Evolutionary conservation across 2,113 vertebrate species (phyloP), one percentile per base, ranked within the genome.

Genomic region (Mesoclemmys tuberculata): DNA sequence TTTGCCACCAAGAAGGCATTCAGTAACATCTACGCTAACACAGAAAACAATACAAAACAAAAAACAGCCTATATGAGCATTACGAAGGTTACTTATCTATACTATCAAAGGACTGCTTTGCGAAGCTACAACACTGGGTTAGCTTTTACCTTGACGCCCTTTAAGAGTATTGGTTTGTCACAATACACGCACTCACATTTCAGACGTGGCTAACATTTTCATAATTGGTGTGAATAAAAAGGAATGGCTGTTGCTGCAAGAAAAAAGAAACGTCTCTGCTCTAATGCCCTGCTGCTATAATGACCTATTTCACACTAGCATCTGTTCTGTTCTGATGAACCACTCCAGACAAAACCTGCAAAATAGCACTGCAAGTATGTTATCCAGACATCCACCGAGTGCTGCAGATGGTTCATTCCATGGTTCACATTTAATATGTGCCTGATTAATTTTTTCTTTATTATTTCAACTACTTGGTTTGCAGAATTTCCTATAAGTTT

Each of bases 251-350:
- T 94, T 94, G 84, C 89, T 56, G 26, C 54, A 93, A 89, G 93
- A 86, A 95, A 55, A 87, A 85, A 95, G 78, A 95, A 95, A 94
- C 81, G 8, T 44, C 91, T 95, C 52, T 84, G 92, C 94, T 95
- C 90, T 54, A 91, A 77, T 92, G 96, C 86, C 95, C 93, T 91
- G 90, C 92, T 95, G 94, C 92, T 90, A 84, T 29, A 35, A 90
- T 94, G 96, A 97, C 97, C 98, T 96, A 94, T 88, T 98, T 98
- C 96, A 97, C 95, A 97, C 86, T 90, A 95, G 96, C 98, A 98
- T 97, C 97, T 98, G 96, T 52, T 95, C 61, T 14, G 85, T 85
- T 83, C 88, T 81, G 91, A 96, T 80, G 94, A 96, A 80, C 92
- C 88, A 61, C 89, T 97, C 97, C 97, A 97, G 96, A 97, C 88